Evolutionary conservation across 30 jellyfish, hydroid and myxozoan genomes (phyloP).

Genomic region (Turritopsis rubra): DNA sequence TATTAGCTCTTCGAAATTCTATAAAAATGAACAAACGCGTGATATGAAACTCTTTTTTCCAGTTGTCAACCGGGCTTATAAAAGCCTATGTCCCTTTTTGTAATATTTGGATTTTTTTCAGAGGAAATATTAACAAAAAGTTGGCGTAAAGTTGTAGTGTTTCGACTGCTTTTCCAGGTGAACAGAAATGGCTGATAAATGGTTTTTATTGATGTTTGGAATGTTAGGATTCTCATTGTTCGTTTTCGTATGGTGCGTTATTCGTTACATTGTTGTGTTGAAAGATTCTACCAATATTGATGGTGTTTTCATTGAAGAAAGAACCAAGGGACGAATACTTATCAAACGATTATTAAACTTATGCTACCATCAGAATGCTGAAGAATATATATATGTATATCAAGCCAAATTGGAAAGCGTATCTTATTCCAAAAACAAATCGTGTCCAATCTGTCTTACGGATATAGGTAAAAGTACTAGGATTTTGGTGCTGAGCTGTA

Average conservation of each 20-base stretch:
- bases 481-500: neutral
- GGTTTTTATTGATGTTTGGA: neutral
- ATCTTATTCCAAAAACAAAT: neutral
- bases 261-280: neutral
- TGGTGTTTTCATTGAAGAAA: neutral
- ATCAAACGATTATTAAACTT: neutral
- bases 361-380: neutral
- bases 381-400: neutral
- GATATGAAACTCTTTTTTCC: too few relatives aligned
- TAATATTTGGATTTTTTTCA: too few relatives aligned
- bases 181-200: neutral
- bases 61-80: too few relatives aligned
- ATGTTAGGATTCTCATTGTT: neutral
- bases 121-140: neutral
- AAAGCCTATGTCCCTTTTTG: too few relatives aligned
- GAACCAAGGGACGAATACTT: neutral
- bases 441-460: neutral
- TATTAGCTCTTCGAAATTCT: too few relatives aligned
- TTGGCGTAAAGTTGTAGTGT: too few relatives aligned
- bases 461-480: neutral
- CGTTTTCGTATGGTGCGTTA: neutral
- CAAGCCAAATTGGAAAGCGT: neutral
- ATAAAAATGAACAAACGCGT: too few relatives aligned
- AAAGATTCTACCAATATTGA: neutral
- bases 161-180: too few relatives aligned